These are phyloP conservation scores for Crotalus tigris DNA, from an alignment of 2,113 vertebrate species.

Conservation along the genomic window DNA sequence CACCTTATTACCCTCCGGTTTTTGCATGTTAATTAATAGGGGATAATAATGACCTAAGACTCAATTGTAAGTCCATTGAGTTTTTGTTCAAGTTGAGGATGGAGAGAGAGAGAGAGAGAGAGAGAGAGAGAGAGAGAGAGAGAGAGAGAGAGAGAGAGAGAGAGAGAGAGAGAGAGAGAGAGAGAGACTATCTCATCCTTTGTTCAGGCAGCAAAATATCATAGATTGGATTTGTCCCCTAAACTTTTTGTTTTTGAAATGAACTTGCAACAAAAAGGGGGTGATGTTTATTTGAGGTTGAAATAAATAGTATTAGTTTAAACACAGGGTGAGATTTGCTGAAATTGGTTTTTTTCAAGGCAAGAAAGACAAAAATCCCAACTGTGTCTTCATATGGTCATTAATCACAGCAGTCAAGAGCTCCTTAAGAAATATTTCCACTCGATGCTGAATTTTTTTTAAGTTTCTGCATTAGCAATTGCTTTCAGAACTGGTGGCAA, in stretches of 20 bases:
- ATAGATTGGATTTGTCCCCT: not conserved
- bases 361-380: not conserved
- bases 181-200: not conserved
- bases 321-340: not conserved
- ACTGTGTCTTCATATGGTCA: not conserved
- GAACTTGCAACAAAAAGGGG: not conserved
- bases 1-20: not conserved
- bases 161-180: not conserved
- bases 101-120: not conserved
- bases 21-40: not conserved
- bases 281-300: not conserved
- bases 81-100: not conserved
- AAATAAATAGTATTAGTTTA: not conserved
- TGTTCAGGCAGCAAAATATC: not conserved
- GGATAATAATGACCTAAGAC: not conserved
- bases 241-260: not conserved
- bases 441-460: not conserved
- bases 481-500: not conserved
- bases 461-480: not conserved
- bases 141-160: too few species aligned
- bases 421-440: conserved; percentile 9
- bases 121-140: not conserved
- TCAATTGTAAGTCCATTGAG: not conserved
- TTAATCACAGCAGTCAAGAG: not conserved
- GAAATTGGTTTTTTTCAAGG: not conserved